Evolutionary conservation across 2,113 vertebrate genomes (phyloP).

Genomic region (Brachyhypopomus gauderio): DNA sequence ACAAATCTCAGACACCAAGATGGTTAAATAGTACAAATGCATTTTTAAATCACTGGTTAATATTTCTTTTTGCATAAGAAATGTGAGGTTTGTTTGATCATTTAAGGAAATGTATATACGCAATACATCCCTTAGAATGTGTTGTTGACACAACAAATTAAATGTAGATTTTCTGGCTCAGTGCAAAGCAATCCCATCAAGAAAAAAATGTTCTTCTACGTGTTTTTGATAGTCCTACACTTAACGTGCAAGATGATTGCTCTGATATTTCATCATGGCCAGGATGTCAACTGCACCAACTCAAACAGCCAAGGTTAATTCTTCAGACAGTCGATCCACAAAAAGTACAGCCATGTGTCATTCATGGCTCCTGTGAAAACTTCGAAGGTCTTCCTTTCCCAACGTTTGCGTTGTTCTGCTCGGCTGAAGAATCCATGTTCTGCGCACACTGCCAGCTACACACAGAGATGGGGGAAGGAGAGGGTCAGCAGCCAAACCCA

Average conservation of each 20-base stretch:
- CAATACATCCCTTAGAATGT: not conserved
- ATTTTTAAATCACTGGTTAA: not conserved
- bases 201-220: not conserved
- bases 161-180: no score
- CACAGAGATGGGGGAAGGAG: constrained; percentile 50
- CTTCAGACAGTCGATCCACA: constrained; percentile 14
- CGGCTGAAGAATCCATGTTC: constrained; percentile 21
- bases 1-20: constrained; percentile 37
- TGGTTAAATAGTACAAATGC: constrained; percentile 29
- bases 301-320: not conserved
- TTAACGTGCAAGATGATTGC: not conserved
- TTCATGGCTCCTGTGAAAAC: constrained; percentile 36
- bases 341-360: constrained; percentile 38
- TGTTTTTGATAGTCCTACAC: not conserved
- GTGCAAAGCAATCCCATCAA: no score
- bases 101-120: no score
- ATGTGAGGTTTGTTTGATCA: no score
- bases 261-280: not conserved
- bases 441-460: constrained; percentile 57
- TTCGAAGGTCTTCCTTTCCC: not conserved
- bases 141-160: no score
- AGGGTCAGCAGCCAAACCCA: constrained; percentile 46
- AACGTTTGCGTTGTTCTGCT: constrained; percentile 52
- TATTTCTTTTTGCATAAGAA: no score
- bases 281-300: not conserved